phyloP scores from a whole-genome alignment of 1,140 invertebrate species.

The Lordiphosa stackelbergi region DNA sequence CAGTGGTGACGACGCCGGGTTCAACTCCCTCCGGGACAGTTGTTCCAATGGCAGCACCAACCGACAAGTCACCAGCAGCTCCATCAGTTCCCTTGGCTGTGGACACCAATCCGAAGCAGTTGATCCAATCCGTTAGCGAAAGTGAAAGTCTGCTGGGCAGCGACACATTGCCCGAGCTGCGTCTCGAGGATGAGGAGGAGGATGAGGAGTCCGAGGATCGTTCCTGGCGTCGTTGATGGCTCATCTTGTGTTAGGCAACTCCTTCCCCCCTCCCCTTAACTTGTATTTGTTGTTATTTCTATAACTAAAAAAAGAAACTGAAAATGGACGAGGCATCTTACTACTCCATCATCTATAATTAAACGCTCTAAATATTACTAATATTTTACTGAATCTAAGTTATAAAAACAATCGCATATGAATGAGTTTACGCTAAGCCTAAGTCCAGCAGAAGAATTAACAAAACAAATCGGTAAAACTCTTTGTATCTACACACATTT shows the following conservation, averaged over 20 bases:
- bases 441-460: conserved; percentile 31
- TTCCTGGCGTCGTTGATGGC: conserved; percentile 76
- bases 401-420: conserved; percentile 52
- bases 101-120: conserved; percentile 43
- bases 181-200: conserved; percentile 75
- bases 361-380: conserved; percentile 71
- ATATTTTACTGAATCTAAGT: conserved; percentile 69
- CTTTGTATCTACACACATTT: conserved; percentile 67
- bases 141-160: conserved; percentile 61
- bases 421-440: conserved; percentile 51
- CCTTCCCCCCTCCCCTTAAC: conserved; percentile 21
- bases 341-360: conserved; percentile 27
- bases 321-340: conserved; percentile 11
- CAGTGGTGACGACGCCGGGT: conserved; percentile 49
- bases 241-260: conserved; percentile 41
- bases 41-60: conserved; percentile 51
- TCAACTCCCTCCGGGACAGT: conserved; percentile 9
- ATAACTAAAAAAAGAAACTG: conserved; percentile 42
- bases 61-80: conserved; percentile 32
- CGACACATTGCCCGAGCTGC: conserved; percentile 69
- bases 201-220: conserved; percentile 76
- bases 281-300: conserved; percentile 72
- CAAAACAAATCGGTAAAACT: conserved; percentile 23
- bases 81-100: conserved; percentile 13
- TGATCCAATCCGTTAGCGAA: conserved; percentile 59